phyloP scores from a whole-genome alignment of 2,888 invertebrate genomes.

The Oligia latruncula region DNA sequence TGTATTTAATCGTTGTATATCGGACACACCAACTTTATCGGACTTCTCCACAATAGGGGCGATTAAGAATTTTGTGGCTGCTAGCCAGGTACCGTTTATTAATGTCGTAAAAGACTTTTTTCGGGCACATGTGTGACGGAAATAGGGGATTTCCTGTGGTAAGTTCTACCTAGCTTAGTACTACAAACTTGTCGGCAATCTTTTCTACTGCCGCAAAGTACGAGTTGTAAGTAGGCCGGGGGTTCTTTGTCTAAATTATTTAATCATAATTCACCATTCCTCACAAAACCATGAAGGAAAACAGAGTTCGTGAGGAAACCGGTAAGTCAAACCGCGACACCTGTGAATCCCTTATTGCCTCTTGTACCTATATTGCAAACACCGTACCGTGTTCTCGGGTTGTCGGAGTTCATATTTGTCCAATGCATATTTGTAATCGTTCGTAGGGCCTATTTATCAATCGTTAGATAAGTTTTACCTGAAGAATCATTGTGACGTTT shows the following conservation, averaged over 20 bases:
- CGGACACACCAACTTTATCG: slow-evolving; percentile 41
- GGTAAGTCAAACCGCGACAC: neutral
- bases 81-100: slow-evolving; percentile 1
- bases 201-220: neutral
- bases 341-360: neutral
- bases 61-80: slow-evolving; percentile 15
- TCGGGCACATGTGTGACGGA: neutral
- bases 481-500: too few species aligned
- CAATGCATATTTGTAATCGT: neutral
- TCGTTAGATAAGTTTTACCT: too few species aligned
- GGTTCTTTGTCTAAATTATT: neutral
- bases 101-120: neutral
- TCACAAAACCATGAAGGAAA: neutral
- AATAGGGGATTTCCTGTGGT: neutral
- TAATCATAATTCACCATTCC: neutral
- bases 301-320: neutral
- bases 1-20: slow-evolving; percentile 53
- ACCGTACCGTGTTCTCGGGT: too few species aligned
- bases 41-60: neutral
- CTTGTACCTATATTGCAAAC: neutral
- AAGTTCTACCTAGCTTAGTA: neutral
- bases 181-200: neutral
- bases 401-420: neutral
- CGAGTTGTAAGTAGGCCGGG: neutral
- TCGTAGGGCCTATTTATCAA: too few species aligned